Conservation (phyloP, 2,797 vertebrate genomes). For the Diglossa cyanea region DNA sequence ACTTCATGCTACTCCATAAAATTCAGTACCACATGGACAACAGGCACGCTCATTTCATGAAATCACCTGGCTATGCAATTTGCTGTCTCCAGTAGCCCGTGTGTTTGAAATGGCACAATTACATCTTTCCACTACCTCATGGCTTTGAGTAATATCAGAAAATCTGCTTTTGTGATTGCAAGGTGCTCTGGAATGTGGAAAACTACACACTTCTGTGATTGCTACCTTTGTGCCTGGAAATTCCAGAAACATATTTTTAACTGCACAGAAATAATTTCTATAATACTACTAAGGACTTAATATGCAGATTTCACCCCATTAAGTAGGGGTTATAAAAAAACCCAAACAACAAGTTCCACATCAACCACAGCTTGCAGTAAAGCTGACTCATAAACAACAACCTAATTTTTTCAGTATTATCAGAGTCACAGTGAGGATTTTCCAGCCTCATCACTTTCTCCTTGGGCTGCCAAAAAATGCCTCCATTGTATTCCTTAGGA, state of each 20-base stretch:
- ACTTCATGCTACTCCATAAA: not conserved
- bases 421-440: not conserved
- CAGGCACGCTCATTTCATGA: not conserved
- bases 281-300: not conserved
- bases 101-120: not conserved
- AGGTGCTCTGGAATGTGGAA: not conserved
- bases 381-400: not conserved
- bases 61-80: not conserved
- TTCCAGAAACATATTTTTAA: not conserved
- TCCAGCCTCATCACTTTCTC: not conserved
- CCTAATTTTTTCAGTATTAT: not conserved
- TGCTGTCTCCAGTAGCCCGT: not conserved
- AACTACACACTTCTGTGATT: not conserved
- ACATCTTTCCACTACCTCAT: slow-evolving; percentile 1
- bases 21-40: not conserved
- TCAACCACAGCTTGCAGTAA: not conserved
- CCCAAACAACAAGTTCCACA: not conserved
- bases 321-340: not conserved
- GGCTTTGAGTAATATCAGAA: not conserved
- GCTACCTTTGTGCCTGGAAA: not conserved
- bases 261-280: not conserved
- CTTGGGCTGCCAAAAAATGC: not conserved
- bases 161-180: not conserved
- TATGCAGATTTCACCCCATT: not conserved
- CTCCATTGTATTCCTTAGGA: not conserved